Conservation (phyloP, 2,888 invertebrate species). For the Amphipyra berbera region DNA sequence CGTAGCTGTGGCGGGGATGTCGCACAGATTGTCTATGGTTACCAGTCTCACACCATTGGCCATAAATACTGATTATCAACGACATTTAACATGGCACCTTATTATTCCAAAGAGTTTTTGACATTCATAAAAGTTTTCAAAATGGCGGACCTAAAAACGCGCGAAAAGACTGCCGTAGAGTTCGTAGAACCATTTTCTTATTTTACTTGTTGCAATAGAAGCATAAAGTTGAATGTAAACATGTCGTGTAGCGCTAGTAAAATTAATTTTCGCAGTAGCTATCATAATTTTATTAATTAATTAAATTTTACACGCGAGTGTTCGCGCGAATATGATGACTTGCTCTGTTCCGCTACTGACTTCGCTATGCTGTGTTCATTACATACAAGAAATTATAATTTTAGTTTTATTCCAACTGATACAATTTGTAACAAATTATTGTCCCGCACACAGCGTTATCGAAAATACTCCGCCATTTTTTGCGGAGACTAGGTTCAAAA, state of each 20-base stretch:
- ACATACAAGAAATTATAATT: slow-evolving; percentile 43
- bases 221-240: slow-evolving; percentile 15
- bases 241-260: slow-evolving; percentile 38
- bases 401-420: slow-evolving; percentile 36
- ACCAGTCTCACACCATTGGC: neutral
- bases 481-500: slow-evolving; percentile 33
- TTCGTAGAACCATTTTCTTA: too few relatives aligned
- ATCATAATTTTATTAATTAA: slow-evolving; percentile 53
- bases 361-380: slow-evolving; percentile 48
- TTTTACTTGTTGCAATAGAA: too few relatives aligned
- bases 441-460: slow-evolving; percentile 20
- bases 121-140: neutral
- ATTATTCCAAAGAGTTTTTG: neutral
- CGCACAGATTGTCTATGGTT: slow-evolving; percentile 22
- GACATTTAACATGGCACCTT: neutral
- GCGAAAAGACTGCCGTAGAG: too few relatives aligned
- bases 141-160: too few relatives aligned
- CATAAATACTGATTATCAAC: slow-evolving; percentile 35
- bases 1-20: slow-evolving; percentile 21
- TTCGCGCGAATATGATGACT: slow-evolving; percentile 53
- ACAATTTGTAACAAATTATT: slow-evolving; percentile 28
- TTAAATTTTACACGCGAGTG: slow-evolving; percentile 44
- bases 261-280: slow-evolving; percentile 41
- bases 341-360: slow-evolving; percentile 50
- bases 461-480: slow-evolving; percentile 39